Evolutionary conservation across 2,888 invertebrate genomes (phyloP).

Genomic region (Emmelina monodactyla): DNA sequence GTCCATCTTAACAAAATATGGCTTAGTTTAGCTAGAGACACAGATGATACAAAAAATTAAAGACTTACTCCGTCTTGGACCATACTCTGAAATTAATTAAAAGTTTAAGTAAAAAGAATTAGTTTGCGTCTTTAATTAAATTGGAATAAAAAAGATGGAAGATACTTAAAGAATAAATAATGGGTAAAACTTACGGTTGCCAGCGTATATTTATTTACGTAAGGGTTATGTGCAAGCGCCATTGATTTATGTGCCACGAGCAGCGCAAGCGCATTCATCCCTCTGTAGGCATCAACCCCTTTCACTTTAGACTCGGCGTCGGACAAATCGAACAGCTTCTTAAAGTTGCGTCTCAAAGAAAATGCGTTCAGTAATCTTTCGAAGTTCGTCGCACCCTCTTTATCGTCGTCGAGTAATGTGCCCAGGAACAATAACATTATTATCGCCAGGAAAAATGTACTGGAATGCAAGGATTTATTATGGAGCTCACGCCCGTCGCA

Average conservation of each 20-base stretch:
- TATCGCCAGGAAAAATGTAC: constrained; percentile 51
- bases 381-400: constrained; percentile 49
- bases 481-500: not conserved
- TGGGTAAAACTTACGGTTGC: constrained; percentile 56
- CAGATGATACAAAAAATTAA: too few relatives aligned
- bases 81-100: too few relatives aligned
- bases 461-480: constrained; percentile 23
- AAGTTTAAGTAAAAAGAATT: too few relatives aligned
- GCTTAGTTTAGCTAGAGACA: too few relatives aligned
- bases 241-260: constrained; percentile 66
- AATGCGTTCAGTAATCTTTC: constrained; percentile 58
- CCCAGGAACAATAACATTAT: constrained; percentile 42
- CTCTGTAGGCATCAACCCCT: constrained; percentile 62
- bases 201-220: constrained; percentile 61
- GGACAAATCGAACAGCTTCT: constrained; percentile 44
- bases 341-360: constrained; percentile 55
- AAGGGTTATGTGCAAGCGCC: constrained; percentile 67
- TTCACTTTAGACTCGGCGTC: constrained; percentile 44
- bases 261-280: constrained; percentile 61
- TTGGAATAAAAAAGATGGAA: too few relatives aligned
- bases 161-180: too few relatives aligned
- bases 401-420: constrained; percentile 48
- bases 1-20: too few relatives aligned
- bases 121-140: too few relatives aligned
- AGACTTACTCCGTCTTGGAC: too few relatives aligned